Evolutionary conservation across 2,888 invertebrate species (phyloP).

Genomic region (Eulithis testata): DNA sequence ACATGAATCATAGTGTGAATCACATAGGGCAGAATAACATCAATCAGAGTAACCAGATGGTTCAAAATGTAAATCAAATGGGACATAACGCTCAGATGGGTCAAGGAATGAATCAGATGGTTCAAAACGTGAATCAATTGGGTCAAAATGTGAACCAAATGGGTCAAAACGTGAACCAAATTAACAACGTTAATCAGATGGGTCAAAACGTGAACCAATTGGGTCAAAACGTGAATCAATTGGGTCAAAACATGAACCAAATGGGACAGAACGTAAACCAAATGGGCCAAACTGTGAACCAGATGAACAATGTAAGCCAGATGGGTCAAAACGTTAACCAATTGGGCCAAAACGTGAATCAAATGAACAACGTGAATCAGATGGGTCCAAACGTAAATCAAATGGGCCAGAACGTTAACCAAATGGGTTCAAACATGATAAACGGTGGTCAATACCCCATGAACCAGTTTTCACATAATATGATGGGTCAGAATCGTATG

Average conservation of each 20-base stretch:
- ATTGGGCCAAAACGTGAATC: slow-evolving; percentile 49
- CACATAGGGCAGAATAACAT: slow-evolving; percentile 44
- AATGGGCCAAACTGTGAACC: slow-evolving; percentile 49
- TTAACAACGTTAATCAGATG: slow-evolving; percentile 64
- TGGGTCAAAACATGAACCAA: slow-evolving; percentile 42
- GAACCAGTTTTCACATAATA: slow-evolving; percentile 31
- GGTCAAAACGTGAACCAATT: slow-evolving; percentile 47
- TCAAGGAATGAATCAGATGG: slow-evolving; percentile 63
- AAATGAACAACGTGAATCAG: slow-evolving; percentile 63
- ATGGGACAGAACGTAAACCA: slow-evolving; percentile 44
- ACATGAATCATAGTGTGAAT: slow-evolving; percentile 46
- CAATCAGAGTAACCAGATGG: slow-evolving; percentile 27
- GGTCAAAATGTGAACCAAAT: slow-evolving; percentile 47
- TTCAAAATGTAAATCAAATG: slow-evolving; percentile 40
- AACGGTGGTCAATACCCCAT: slow-evolving; percentile 66
- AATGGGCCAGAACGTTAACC: slow-evolving; percentile 63
- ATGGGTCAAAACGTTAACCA: slow-evolving; percentile 49
- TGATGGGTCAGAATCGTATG: slow-evolving; percentile 65
- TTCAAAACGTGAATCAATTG: slow-evolving; percentile 63
- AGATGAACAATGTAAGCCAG: slow-evolving; percentile 62
- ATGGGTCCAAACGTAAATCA: slow-evolving; percentile 62
- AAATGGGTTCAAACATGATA: slow-evolving; percentile 48
- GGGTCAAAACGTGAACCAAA: slow-evolving; percentile 49
- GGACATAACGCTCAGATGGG: slow-evolving; percentile 47
- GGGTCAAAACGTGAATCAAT: slow-evolving; percentile 46